Evolutionary conservation across 2,797 vertebrate genomes (phyloP), one percentile per base, ranked within the genome.

Genomic region (Cyclura pinguis): DNA sequence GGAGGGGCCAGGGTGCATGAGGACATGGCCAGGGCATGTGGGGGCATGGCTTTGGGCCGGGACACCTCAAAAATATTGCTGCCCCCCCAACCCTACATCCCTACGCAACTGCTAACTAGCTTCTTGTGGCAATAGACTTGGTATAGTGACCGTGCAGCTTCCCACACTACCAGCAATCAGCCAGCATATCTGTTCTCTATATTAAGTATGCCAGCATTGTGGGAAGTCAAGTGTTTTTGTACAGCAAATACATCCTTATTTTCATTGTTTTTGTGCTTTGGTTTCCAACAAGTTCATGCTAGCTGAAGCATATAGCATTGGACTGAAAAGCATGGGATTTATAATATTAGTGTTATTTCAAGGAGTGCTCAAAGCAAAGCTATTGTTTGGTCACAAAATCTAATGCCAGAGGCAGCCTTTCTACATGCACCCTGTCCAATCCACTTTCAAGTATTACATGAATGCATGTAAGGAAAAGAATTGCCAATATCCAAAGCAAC

Each of bases 331-430:
- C 2, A 72, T 20, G 20, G 77, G 52, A 50, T 84, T 80, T 64
- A 24, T 29, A 91, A 91, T 64, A 90, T 55, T 24, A 90, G 1
- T 86, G 85, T 55, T 0, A 62, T 62, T 24, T 89, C 85, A 86
- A 88, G 90, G 8, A 47, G 69, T 85, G 91, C 87, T 86, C 64
- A 88, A 81, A 62, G 86, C 69, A 94, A 93, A 91, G 93, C 84
- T 92, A 93, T 86, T 88, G 83, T 84, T 84, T 90, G 18, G 0
- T 0, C 93, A 88, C 83, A 83, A 87, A 93, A 88, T 38, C 24
- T 29, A 85, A 69, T 89, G n/a, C 1, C 57, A 20, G 73, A 38
- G 47, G 18, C 1, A 74, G 50, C 0, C 0, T 47, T 92, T 76
- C 38, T 76, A 42, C 85, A 67, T 73, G n/a, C 80, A 38, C 6